Conservation (phyloP, 2,888 invertebrate species). For the Tillus elongatus region DNA sequence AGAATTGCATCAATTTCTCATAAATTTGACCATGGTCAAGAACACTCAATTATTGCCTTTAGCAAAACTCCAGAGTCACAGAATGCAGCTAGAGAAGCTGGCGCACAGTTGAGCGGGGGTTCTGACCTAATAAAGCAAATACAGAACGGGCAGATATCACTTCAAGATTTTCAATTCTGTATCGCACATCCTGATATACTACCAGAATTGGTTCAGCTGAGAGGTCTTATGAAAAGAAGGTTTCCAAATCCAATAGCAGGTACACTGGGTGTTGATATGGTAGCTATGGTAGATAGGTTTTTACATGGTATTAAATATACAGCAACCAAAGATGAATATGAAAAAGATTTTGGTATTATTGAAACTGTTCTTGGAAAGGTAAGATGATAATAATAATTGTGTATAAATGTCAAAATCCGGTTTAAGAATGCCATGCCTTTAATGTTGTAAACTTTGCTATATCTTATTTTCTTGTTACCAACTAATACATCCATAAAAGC, state of each 20-base stretch:
- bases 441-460: no score
- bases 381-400: slow-evolving; percentile 28
- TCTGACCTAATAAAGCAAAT: slow-evolving; percentile 66
- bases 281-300: slow-evolving; percentile 53
- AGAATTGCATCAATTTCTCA: slow-evolving; percentile 59
- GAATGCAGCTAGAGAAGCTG: slow-evolving; percentile 54
- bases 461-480: no score
- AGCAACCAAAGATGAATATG: slow-evolving; percentile 56
- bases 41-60: slow-evolving; percentile 63
- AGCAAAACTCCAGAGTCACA: slow-evolving; percentile 57
- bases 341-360: slow-evolving; percentile 61
- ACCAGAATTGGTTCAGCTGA: slow-evolving; percentile 62
- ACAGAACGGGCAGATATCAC: slow-evolving; percentile 59
- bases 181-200: slow-evolving; percentile 74
- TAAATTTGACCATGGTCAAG: slow-evolving; percentile 58
- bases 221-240: slow-evolving; percentile 67
- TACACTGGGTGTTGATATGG: slow-evolving; percentile 58
- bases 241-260: slow-evolving; percentile 63
- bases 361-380: slow-evolving; percentile 63
- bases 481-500: no score
- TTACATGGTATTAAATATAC: slow-evolving; percentile 61
- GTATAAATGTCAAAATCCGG: no score
- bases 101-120: slow-evolving; percentile 66
- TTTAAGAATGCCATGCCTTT: no score
- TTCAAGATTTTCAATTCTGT: slow-evolving; percentile 62